Percentiles rank a stretch among this genome's conserved stretches.
Evolutionary conservation across 1,140 invertebrate genomes (phyloP).

Genomic region (Apolygus lucorum): DNA sequence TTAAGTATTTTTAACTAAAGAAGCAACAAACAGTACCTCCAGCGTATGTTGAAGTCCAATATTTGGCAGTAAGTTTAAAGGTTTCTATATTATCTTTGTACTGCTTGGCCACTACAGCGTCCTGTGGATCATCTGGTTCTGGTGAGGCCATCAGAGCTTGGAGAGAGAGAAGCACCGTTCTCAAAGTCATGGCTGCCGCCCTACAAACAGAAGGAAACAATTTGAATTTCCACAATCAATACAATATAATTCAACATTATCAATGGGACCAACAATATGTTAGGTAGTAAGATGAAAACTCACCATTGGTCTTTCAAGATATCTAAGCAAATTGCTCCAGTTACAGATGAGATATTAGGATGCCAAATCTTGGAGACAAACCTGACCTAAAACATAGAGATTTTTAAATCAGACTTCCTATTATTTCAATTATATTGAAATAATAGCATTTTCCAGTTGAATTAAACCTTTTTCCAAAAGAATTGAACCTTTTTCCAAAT

Average conservation of each 20-base stretch:
- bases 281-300: too few species aligned
- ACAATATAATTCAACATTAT: too few species aligned
- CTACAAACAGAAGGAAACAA: conserved; percentile 41
- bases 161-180: conserved; percentile 87
- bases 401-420: too few species aligned
- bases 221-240: too few species aligned
- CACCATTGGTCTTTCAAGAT: conserved; percentile 99
- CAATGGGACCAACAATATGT: too few species aligned
- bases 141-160: conserved; percentile 86
- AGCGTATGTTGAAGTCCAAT: conserved; percentile 94
- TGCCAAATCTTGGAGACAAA: conserved; percentile 99
- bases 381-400: conserved; percentile 51
- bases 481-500: too few species aligned
- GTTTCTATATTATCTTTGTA: conserved; percentile 82
- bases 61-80: conserved; percentile 79
- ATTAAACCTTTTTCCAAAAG: too few species aligned
- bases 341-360: conserved; percentile 98
- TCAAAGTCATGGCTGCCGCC: conserved; percentile 97
- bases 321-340: conserved; percentile 97
- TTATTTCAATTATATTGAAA: too few species aligned
- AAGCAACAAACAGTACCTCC: conserved; percentile 57
- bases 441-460: too few species aligned
- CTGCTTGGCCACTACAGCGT: conserved; percentile 94
- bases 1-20: too few species aligned
- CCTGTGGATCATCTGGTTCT: conserved; percentile 93